Conservation (phyloP, 2,888 invertebrate species). For the Pantelozetes paolii region DNA sequence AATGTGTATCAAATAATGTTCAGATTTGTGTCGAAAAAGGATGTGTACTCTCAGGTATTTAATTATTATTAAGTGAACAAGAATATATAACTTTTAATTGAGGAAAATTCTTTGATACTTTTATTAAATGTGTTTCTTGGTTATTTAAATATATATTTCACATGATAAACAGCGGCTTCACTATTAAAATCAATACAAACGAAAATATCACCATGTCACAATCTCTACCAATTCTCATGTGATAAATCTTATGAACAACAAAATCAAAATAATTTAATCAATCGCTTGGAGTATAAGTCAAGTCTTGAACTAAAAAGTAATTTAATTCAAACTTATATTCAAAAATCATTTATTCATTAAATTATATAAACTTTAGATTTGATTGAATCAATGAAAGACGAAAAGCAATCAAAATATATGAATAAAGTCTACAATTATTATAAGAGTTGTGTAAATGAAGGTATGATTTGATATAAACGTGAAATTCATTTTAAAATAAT, state of each 20-base stretch:
- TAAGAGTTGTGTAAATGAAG: constrained; percentile 24
- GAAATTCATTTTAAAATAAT: neutral
- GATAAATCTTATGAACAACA: neutral
- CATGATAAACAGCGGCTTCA: neutral
- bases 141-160: neutral
- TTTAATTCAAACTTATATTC: neutral
- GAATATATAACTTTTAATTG: neutral
- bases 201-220: neutral
- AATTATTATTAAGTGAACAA: neutral
- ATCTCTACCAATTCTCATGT: constrained; percentile 20
- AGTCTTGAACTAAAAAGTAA: constrained; percentile 13
- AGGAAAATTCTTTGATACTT: neutral
- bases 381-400: neutral
- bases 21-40: neutral
- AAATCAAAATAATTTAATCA: neutral
- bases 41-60: constrained; percentile 6
- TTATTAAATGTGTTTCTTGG: too few species aligned
- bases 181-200: neutral
- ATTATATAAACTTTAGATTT: neutral
- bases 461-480: neutral
- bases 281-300: neutral
- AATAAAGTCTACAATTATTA: constrained; percentile 2
- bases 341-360: neutral
- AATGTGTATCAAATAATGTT: neutral
- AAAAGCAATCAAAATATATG: constrained; percentile 6